Base-by-base conservation (phyloP, 2,113 vertebrate genomes). In the Fregetta grallaria region DNA sequence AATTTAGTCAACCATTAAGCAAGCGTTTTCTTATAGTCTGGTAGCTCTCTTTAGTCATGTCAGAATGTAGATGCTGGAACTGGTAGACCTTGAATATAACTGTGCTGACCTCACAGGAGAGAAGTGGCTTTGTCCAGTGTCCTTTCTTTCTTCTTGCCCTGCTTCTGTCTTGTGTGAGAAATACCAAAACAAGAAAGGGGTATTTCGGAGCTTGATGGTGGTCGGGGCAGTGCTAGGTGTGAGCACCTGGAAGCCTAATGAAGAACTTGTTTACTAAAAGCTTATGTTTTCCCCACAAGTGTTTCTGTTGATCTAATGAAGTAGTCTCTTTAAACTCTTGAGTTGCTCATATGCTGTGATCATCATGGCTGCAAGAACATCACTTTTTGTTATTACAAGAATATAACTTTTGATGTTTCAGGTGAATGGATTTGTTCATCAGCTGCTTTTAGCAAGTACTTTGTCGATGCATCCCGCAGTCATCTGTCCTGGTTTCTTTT, bases 401-500 rank as follows among this genome's bases (percentile, higher is more conserved):
- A 18, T 66, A 2, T 34, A 79, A 85, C 74, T 87, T 85, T 1
- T 36, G 42, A 27, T 66, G 40, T 90, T 83, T 86, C 1, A 1
- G 42, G n/a, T 0, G 0, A 85, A 53, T 1, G 15, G 76, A 26
- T 92, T 95, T 94, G 70, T 82, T 91, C 91, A 72, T 86, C 38
- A 47, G 49, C 59, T 85, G 77, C 58, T 82, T 52, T 36, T 73
- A 73, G 62, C 70, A 85, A 85, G 62, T 44, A 16, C 91, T 92
- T 62, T 88, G 92, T 4, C 8, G 15, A 25, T 91, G 62, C 71
- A 44, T 95, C 86, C 95, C 11, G 5, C 77, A 55, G 95, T 50
- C 84, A 74, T 93, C 81, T 95, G 95, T n/a, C 91, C 95, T 82
- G n/a, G 12, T 86, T 87, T 86, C 86, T 76, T 77, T 88, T 88